Conservation (phyloP, 1,140 invertebrate genomes). For the Pogonus chalceus region DNA sequence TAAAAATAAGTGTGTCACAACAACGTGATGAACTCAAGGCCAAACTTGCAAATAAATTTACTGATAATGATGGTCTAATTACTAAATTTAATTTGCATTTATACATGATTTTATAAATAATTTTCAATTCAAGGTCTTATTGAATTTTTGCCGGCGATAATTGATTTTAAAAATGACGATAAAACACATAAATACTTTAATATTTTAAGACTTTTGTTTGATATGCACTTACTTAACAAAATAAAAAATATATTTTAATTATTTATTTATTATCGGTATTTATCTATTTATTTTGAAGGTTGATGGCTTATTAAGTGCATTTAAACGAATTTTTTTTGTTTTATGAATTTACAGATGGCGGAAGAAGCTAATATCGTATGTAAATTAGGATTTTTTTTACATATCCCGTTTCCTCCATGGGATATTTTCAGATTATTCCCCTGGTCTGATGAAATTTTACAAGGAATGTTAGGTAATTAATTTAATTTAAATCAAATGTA, state of each 20-base stretch:
- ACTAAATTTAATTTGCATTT: conserved; percentile 5
- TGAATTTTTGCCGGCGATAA: no score
- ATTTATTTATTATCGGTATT: neutral
- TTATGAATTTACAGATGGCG: conserved; percentile 39
- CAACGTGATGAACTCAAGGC: neutral
- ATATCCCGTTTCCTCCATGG: conserved; percentile 89
- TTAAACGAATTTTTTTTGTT: neutral
- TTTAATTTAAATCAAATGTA: no score
- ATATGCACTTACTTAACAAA: no score
- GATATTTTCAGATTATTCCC: conserved; percentile 83
- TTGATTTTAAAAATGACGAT: no score
- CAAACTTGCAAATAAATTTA: neutral
- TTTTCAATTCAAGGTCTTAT: neutral
- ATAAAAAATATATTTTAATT: no score
- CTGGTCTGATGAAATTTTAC: conserved; percentile 85
- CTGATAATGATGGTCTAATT: neutral
- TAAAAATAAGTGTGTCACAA: no score
- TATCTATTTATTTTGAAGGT: neutral
- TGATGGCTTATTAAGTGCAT: neutral
- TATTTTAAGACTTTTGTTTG: no score
- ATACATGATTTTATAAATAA: neutral
- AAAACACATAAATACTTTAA: no score
- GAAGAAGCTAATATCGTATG: conserved; percentile 68
- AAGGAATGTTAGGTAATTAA: conserved; percentile 56
- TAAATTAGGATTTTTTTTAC: conserved; percentile 82